These are phyloP conservation scores for Scelioninae gen. 2 DNA, from an alignment of 2,888 invertebrate species.

Conservation along the genomic window DNA sequence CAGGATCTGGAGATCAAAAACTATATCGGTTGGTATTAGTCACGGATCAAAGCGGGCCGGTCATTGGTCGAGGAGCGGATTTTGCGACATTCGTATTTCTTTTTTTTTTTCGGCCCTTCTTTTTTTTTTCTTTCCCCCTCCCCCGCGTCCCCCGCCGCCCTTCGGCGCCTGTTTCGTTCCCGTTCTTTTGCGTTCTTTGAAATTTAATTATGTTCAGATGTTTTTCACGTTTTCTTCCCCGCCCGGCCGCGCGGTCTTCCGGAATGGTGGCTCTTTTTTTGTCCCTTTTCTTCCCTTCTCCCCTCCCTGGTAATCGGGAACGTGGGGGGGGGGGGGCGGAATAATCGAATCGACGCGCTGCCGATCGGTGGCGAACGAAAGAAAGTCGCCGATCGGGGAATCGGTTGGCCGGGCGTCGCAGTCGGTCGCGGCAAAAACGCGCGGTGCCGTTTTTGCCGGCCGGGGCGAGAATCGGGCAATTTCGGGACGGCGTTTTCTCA, in stretches of 20 bases:
- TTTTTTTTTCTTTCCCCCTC: slow-evolving; percentile 9
- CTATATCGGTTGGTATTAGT: slow-evolving; percentile 84
- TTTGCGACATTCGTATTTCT: background rate
- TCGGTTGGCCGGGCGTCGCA: too few relatives aligned
- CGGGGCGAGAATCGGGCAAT: too few relatives aligned
- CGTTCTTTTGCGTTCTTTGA: slow-evolving; percentile 56
- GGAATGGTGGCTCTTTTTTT: slow-evolving; percentile 45
- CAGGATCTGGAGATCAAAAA: slow-evolving; percentile 87
- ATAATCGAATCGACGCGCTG: too few relatives aligned
- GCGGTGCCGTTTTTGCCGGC: too few relatives aligned
- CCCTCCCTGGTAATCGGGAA: background rate
- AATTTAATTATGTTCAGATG: slow-evolving; percentile 57
- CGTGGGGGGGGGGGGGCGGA: too few relatives aligned
- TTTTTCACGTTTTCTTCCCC: slow-evolving; percentile 58
- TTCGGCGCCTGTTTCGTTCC: slow-evolving; percentile 19
- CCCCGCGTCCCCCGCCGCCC: slow-evolving; percentile 11
- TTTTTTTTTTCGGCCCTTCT: slow-evolving; percentile 11
- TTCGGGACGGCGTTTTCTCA: too few relatives aligned
- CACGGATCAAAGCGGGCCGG: too few relatives aligned
- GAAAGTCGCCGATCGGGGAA: too few relatives aligned
- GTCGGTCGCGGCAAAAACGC: too few relatives aligned
- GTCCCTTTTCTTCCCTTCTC: slow-evolving; percentile 14
- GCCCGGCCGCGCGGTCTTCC: slow-evolving; percentile 49
- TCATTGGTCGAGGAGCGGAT: background rate
- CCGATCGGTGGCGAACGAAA: too few relatives aligned